Base-by-base conservation (phyloP, 1,140 invertebrate genomes). In the Drosophila triauraria region DNA sequence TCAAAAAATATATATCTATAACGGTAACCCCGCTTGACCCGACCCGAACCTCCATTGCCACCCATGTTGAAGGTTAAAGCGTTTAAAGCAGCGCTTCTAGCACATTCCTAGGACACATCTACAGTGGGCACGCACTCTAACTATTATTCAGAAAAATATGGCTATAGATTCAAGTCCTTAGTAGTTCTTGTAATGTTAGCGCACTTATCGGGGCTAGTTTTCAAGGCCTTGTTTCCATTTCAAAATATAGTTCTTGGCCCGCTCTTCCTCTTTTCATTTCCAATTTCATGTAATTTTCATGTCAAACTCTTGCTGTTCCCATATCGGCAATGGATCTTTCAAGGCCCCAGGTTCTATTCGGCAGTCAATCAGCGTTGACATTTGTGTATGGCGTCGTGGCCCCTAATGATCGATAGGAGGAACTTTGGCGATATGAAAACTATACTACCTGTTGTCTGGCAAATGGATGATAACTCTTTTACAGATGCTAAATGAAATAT, bases 11-110 rank as follows among this genome's bases (percentile, higher is more conserved):
- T 35, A 8, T 57, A 57, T 57, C 35, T 44, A 57, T 43, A 43
- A 57, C 35, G 50, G 23, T 70, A 70, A 70, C 62, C 62, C 67
- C 35, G 62, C 67, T 68, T 70, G 63, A 72, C 68, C 57, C 64
- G 32, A 27, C 43, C 67, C 53, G 53, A 59, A 46, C 69, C 58
- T 59, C 53, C 70, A 38, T 43, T 58, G 38, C 35, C 42, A 30
- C 23, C 48, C 53, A 72, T 43, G 35, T 25, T 72, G 68, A 74
- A 72, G 70, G 70, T 72, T 72, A 72, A 74, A 74, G 44, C 27
- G 70, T 67, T 72, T 72, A 38, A 60, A 60, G 20, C 15, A 20
- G 5, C 17, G n/a, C 35, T 58, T 70, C 51, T 40, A 69, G 69
- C 35, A 69, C 23, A 47, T 42, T 71, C 50, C 35, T 47, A 58